These are phyloP conservation scores for Dysdera silvatica DNA, from an alignment of 1,140 invertebrate genomes.

Conservation along the genomic window DNA sequence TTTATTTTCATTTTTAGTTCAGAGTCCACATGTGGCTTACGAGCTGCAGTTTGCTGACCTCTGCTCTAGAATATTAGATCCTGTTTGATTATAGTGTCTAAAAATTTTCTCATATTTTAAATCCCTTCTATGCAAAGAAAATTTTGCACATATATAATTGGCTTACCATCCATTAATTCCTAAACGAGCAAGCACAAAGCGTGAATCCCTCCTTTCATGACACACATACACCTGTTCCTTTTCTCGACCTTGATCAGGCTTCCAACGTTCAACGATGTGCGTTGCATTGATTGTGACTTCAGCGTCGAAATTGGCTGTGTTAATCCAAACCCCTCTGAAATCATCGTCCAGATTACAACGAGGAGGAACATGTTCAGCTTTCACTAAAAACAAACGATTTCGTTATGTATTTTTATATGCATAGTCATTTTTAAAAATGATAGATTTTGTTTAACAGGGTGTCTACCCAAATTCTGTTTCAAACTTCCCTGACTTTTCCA, in stretches of 20 bases:
- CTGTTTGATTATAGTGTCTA: too few relatives aligned
- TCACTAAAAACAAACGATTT: conserved; percentile 50
- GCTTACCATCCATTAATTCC: conserved; percentile 88
- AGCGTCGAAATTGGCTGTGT: conserved; percentile 90
- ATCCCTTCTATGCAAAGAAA: too few relatives aligned
- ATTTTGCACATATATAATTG: background rate
- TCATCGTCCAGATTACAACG: conserved; percentile 86
- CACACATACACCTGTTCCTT: conserved; percentile 90
- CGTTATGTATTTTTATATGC: conserved; percentile 17
- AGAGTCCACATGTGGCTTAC: too few relatives aligned
- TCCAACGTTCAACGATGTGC: conserved; percentile 88
- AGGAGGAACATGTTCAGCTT: conserved; percentile 76
- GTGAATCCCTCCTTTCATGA: conserved; percentile 66
- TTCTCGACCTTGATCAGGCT: conserved; percentile 80
- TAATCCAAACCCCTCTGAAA: conserved; percentile 90
- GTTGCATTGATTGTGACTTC: conserved; percentile 91
- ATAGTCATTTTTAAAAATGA: too few relatives aligned
- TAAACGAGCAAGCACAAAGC: conserved; percentile 89
- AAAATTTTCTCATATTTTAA: too few relatives aligned
- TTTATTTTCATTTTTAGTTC: too few relatives aligned
- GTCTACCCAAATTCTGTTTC: too few relatives aligned
- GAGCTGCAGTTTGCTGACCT: too few relatives aligned
- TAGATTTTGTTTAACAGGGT: too few relatives aligned
- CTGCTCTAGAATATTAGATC: too few relatives aligned
- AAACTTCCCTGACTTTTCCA: too few relatives aligned